Evolutionary conservation across 2,888 invertebrate genomes (phyloP).

Genomic region (Stenodera caucasica): DNA sequence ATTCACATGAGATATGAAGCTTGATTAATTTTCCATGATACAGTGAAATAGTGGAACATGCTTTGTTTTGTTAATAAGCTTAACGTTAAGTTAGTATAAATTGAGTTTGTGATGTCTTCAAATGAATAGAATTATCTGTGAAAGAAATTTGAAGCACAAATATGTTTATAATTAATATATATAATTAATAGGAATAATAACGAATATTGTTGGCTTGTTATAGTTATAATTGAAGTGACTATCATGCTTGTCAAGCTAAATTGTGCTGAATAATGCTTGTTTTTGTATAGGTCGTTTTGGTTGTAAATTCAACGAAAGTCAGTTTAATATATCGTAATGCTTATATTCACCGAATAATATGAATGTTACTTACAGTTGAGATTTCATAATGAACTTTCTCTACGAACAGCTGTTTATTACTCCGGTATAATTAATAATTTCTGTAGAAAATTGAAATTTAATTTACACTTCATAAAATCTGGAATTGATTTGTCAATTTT

Average conservation of each 20-base stretch:
- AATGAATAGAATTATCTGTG: conserved; percentile 18
- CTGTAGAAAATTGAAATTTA: too few species aligned
- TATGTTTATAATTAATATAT: conserved; percentile 1
- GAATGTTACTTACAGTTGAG: conserved; percentile 21
- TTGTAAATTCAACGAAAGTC: conserved; percentile 34
- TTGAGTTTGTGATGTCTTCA: conserved; percentile 10
- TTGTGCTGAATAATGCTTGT: conserved; percentile 33
- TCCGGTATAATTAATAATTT: too few species aligned
- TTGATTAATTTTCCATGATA: conserved; percentile 26
- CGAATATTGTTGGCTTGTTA: conserved; percentile 30
- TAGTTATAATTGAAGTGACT: conserved; percentile 34
- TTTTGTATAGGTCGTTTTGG: conserved; percentile 32
- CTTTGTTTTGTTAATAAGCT: conserved; percentile 28
- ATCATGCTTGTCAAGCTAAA: conserved; percentile 33
- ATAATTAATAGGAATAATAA: conserved; percentile 13
- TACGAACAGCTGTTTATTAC: too few species aligned
- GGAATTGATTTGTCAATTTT: too few species aligned
- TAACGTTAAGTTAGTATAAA: conserved; percentile 10
- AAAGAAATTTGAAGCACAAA: conserved; percentile 8
- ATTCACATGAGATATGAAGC: conserved; percentile 22
- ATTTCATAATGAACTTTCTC: background rate
- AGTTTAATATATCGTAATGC: conserved; percentile 31
- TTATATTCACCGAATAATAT: conserved; percentile 32
- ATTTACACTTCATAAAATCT: too few species aligned
- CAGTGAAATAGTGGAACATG: conserved; percentile 24